Conservation (phyloP, 1,140 invertebrate genomes). For the Zaprionus inermis region DNA sequence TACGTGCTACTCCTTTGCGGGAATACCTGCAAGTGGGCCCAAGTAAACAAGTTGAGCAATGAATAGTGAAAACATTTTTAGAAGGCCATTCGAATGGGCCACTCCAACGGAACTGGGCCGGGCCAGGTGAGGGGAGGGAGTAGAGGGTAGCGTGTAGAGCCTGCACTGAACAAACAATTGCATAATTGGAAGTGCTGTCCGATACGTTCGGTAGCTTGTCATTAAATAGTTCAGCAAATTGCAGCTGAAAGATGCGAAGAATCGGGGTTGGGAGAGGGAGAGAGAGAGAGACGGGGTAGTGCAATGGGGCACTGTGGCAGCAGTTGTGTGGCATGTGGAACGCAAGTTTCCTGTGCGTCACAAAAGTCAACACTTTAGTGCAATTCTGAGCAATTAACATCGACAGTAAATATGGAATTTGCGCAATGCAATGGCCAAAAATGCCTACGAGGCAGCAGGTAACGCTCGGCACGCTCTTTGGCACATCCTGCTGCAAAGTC, state of each 20-base stretch:
- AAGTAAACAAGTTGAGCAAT: slow-evolving; percentile 16
- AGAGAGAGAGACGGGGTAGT: neutral
- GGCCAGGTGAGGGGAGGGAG: neutral
- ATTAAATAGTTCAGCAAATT: slow-evolving; percentile 56
- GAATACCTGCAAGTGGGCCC: slow-evolving; percentile 7
- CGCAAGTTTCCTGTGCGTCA: slow-evolving; percentile 64
- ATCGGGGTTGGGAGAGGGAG: neutral
- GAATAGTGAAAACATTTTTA: slow-evolving; percentile 34
- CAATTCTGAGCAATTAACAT: slow-evolving; percentile 78
- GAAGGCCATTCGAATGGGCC: slow-evolving; percentile 22
- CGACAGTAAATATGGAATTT: slow-evolving; percentile 81
- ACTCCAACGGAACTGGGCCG: neutral
- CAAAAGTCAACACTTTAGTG: slow-evolving; percentile 78
- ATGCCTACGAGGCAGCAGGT: slow-evolving; percentile 68
- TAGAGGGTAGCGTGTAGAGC: neutral
- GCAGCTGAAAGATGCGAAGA: slow-evolving; percentile 17
- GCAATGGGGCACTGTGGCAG: neutral
- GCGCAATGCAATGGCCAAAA: slow-evolving; percentile 56
- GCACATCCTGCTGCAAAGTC: slow-evolving; percentile 63
- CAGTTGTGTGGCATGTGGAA: slow-evolving; percentile 52
- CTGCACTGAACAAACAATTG: slow-evolving; percentile 37
- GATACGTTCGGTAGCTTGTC: slow-evolving; percentile 40
- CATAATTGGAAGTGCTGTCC: slow-evolving; percentile 49
- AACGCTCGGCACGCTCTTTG: slow-evolving; percentile 17
- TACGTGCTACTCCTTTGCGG: neutral